Base-by-base conservation (phyloP, 2,888 invertebrate species). In the Leucoptera coffeella region DNA sequence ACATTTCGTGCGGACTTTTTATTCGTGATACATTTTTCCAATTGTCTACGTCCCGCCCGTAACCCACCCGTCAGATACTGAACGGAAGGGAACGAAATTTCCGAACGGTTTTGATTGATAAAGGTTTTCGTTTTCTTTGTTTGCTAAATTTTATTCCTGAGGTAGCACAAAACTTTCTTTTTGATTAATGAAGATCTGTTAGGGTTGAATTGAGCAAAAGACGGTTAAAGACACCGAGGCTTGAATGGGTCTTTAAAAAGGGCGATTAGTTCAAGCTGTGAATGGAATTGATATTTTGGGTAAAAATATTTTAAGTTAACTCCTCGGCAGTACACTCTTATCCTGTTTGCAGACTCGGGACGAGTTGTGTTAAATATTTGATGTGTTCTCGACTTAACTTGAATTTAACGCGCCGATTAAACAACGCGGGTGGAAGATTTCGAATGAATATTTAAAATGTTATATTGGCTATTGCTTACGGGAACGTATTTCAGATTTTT, bases 101-200 rank as follows among this genome's bases (percentile, higher is more conserved):
- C 60, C 60, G 57, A 62, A 60, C 58, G 59, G 57, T 65, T 69
- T 64, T 65, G 64, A 69, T 65, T 65, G 69, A 65, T 65, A 67
- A 62, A 64, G 64, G 54, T 56, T 64, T 64, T 57, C 59, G 57
- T 51, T 61, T 65, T 64, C 60, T 64, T 65, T 65, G 64, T 65
- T 67, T 64, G 55, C 55, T 49, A 58, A 64, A 64, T 67, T 64
- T 60, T 60, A 61, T 64, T 60, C 51, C 42, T 57, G 47, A 58
- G 57, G 53, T 55, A 51, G 56, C 56, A 55, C 50, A 52, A 54
- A 57, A 54, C 54, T 64, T 57, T 56, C 49, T 49, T 55, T 52
- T 61, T 65, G 64, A 67, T 65, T 64, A 62, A 67, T 67, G 62
- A 56, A 51, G 56, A 53, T 54, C 56, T 48, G 41, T 43, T 14